These are phyloP conservation scores for Vanessa atalanta DNA, from an alignment of 1,140 invertebrate genomes.

Conservation along the genomic window DNA sequence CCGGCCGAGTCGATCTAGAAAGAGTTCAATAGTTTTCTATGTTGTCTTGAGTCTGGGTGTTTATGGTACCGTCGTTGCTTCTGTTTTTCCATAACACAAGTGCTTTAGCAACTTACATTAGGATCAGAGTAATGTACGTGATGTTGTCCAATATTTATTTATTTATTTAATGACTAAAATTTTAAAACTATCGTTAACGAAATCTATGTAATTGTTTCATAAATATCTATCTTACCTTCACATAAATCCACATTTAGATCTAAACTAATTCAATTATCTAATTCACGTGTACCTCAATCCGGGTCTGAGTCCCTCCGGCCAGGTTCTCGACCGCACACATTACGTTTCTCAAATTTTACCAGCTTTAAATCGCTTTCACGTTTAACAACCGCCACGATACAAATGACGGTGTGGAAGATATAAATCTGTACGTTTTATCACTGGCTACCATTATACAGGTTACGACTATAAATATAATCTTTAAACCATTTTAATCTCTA, in stretches of 20 bases:
- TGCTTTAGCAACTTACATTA: no score
- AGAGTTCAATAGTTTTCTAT: no score
- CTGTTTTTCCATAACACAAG: no score
- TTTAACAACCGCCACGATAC: constrained; percentile 57
- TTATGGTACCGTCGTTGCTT: no score
- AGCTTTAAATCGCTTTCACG: constrained; percentile 53
- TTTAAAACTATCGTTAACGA: no score
- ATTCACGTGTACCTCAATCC: constrained; percentile 3
- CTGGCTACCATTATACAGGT: constrained; percentile 44
- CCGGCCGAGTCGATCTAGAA: no score
- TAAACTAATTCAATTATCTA: constrained; percentile 32
- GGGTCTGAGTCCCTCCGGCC: constrained; percentile 14
- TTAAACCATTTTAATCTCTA: constrained; percentile 14
- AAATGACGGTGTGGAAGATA: constrained; percentile 54
- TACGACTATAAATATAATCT: constrained; percentile 18
- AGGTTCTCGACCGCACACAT: constrained; percentile 40
- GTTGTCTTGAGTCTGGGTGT: no score
- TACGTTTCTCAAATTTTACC: constrained; percentile 51
- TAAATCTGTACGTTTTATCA: constrained; percentile 68
- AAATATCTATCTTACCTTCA: neutral
- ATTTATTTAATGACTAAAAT: no score
- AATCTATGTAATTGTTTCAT: no score
- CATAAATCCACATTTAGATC: constrained; percentile 1
- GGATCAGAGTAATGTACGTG: no score
- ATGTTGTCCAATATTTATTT: no score